Percentiles rank a stretch among this genome's conserved stretches.
These are phyloP conservation scores for Leptopilina myrica DNA, from an alignment of 2,888 invertebrate genomes.

Conservation along the genomic window DNA sequence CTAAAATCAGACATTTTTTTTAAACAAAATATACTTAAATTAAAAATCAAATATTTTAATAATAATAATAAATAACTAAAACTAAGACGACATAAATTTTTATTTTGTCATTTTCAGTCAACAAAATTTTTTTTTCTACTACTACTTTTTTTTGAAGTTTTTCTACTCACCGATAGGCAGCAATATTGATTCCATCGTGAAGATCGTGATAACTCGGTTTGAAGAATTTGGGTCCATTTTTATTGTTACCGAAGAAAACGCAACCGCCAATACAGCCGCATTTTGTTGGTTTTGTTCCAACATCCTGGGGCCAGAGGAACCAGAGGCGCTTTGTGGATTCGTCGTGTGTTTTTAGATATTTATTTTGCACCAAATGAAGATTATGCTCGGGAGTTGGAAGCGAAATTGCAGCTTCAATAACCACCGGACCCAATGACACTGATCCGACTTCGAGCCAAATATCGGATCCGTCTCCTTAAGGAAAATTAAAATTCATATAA, in stretches of 20 bases:
- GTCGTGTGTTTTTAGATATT: slow-evolving; percentile 90
- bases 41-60: too few relatives aligned
- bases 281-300: slow-evolving; percentile 81
- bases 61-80: too few relatives aligned
- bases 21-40: too few relatives aligned
- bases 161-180: slow-evolving; percentile 81
- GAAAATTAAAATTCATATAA: neutral
- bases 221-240: slow-evolving; percentile 92
- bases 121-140: neutral
- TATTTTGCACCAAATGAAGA: slow-evolving; percentile 88
- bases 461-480: slow-evolving; percentile 78
- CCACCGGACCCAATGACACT: slow-evolving; percentile 91
- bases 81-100: neutral
- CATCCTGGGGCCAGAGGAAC: slow-evolving; percentile 93
- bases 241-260: slow-evolving; percentile 94
- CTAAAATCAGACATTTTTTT: slow-evolving; percentile 69
- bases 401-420: slow-evolving; percentile 92
- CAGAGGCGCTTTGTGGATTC: slow-evolving; percentile 90
- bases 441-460: slow-evolving; percentile 96
- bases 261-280: slow-evolving; percentile 98
- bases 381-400: slow-evolving; percentile 87
- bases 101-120: too few relatives aligned
- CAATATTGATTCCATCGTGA: slow-evolving; percentile 89
- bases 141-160: too few relatives aligned
- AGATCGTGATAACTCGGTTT: slow-evolving; percentile 89